These are phyloP conservation scores for Xestoiulus laeticollis DNA, from an alignment of 2,888 invertebrate genomes.

Conservation along the genomic window DNA sequence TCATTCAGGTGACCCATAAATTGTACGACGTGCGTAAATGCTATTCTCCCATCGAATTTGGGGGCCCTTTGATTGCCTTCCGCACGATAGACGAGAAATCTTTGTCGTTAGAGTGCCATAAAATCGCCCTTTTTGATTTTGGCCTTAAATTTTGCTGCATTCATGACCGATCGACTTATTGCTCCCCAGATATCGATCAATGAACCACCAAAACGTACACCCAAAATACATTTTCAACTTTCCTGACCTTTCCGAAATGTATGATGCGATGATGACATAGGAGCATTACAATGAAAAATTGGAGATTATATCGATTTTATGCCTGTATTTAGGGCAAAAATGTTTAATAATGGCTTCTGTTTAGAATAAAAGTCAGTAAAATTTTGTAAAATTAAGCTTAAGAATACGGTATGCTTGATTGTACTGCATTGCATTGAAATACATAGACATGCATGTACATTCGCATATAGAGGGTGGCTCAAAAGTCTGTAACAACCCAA, in stretches of 20 bases:
- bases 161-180: constrained; percentile 34
- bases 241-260: neutral
- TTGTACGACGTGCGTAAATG: constrained; percentile 42
- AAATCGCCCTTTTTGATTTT: constrained; percentile 39
- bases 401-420: too few relatives aligned
- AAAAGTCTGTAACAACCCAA: too few relatives aligned
- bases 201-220: neutral
- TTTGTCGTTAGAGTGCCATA: constrained; percentile 27
- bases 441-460: too few relatives aligned
- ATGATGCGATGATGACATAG: neutral
- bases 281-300: too few relatives aligned
- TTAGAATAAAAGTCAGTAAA: too few relatives aligned
- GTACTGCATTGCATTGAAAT: too few relatives aligned
- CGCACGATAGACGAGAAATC: constrained; percentile 38
- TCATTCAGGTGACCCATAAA: constrained; percentile 47
- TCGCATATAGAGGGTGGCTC: too few relatives aligned
- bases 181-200: neutral
- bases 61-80: constrained; percentile 28
- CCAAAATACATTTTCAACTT: neutral
- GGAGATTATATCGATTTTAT: too few relatives aligned
- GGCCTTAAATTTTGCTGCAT: constrained; percentile 39
- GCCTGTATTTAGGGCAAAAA: too few relatives aligned
- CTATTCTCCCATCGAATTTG: constrained; percentile 32
- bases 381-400: too few relatives aligned
- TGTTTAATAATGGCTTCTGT: too few relatives aligned